Percentiles rank a stretch among this genome's conserved stretches.
Conservation (phyloP, 2,888 invertebrate genomes). For the Zeuzera pyrina region DNA sequence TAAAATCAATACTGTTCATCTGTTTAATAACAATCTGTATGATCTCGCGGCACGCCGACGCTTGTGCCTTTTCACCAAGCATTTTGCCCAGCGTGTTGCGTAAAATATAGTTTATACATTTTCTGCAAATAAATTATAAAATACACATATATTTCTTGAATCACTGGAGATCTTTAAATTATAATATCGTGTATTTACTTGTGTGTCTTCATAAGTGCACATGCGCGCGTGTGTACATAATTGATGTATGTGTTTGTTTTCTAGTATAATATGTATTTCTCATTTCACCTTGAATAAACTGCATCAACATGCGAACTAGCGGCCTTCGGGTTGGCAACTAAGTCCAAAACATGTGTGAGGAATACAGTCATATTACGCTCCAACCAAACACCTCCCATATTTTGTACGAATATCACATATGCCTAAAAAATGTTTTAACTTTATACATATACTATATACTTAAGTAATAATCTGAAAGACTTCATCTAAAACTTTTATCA, state of each 20-base stretch:
- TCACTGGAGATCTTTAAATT: background rate
- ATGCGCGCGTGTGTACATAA: too few species aligned
- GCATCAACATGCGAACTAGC: constrained; percentile 98
- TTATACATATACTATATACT: too few species aligned
- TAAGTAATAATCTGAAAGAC: too few species aligned
- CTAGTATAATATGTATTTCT: too few species aligned
- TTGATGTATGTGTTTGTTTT: too few species aligned
- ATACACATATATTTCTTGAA: background rate
- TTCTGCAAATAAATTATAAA: constrained; percentile 61
- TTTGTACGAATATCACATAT: constrained; percentile 95
- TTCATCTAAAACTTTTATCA: background rate
- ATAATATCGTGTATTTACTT: too few species aligned
- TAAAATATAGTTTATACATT: constrained; percentile 96
- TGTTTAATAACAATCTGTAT: constrained; percentile 93
- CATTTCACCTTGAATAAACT: constrained; percentile 84
- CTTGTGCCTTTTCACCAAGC: constrained; percentile 97
- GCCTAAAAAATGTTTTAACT: constrained; percentile 74
- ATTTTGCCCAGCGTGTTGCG: constrained; percentile 93
- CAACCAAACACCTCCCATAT: constrained; percentile 95
- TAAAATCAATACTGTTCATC: constrained; percentile 95
- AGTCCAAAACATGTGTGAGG: constrained; percentile 90
- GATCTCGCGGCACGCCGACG: constrained; percentile 95
- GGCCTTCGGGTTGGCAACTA: constrained; percentile 96
- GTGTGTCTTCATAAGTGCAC: too few species aligned
- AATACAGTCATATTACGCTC: constrained; percentile 92